phyloP scores from a whole-genome alignment of 1,140 invertebrate genomes.

The Goniozus legneri region DNA sequence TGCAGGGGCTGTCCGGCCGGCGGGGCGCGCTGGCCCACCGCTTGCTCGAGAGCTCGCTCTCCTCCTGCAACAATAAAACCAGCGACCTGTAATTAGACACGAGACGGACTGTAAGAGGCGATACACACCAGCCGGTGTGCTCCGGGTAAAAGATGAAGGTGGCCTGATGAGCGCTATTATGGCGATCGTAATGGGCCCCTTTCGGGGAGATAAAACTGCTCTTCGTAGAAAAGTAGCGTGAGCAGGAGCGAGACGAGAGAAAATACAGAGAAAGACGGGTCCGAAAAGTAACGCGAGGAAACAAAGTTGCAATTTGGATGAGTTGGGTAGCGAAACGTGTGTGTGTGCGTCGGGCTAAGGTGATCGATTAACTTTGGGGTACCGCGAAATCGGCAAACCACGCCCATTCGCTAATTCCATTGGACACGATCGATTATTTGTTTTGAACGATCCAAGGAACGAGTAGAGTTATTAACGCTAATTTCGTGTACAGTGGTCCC shows the following conservation, averaged over 20 bases:
- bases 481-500: too few relatives aligned
- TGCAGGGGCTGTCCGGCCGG: slow-evolving; percentile 54
- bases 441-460: too few relatives aligned
- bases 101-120: slow-evolving; percentile 32
- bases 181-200: slow-evolving; percentile 26
- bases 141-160: too few relatives aligned
- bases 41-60: slow-evolving; percentile 58
- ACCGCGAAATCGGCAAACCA: background rate
- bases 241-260: background rate
- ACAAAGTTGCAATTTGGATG: background rate
- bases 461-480: too few relatives aligned
- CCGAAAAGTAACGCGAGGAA: background rate
- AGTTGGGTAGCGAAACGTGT: background rate
- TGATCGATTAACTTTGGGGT: too few relatives aligned
- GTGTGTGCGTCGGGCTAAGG: too few relatives aligned
- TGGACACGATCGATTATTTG: too few relatives aligned
- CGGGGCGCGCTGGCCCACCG: slow-evolving; percentile 55
- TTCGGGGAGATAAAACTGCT: slow-evolving; percentile 21
- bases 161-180: slow-evolving; percentile 29
- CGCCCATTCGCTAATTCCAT: background rate
- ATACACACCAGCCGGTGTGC: slow-evolving; percentile 28
- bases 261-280: background rate
- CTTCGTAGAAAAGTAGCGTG: slow-evolving; percentile 25
- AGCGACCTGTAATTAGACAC: slow-evolving; percentile 34
- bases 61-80: slow-evolving; percentile 50